Evolutionary conservation across 2,113 vertebrate species (phyloP).

Genomic region (Geothlypis trichas): DNA sequence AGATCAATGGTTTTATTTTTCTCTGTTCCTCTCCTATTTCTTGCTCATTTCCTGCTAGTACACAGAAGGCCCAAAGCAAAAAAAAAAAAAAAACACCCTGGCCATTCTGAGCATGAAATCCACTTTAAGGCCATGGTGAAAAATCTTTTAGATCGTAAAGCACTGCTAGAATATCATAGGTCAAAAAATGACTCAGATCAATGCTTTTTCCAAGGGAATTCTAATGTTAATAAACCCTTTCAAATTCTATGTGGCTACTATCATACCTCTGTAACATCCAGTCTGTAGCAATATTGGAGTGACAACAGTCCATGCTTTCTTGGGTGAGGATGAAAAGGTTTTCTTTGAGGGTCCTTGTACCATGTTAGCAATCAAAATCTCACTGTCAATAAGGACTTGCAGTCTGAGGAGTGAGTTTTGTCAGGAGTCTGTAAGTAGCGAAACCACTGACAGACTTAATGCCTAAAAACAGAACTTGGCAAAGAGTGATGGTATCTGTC

Average conservation of each 20-base stretch:
- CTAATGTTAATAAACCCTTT: background rate
- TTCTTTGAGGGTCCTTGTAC: background rate
- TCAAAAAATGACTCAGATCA: background rate
- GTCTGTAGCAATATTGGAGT: background rate
- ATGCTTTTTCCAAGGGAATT: background rate
- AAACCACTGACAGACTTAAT: background rate
- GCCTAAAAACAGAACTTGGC: background rate
- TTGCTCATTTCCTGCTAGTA: background rate
- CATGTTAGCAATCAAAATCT: background rate
- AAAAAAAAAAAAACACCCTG: background rate
- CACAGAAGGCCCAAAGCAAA: background rate
- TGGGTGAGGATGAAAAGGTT: background rate
- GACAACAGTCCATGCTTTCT: background rate
- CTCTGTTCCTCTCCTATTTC: background rate
- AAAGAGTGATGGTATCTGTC: accelerated
- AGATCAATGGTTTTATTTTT: background rate
- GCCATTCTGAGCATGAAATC: background rate
- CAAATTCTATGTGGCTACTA: background rate
- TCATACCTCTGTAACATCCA: background rate
- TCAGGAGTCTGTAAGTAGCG: background rate
- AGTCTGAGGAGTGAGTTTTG: background rate
- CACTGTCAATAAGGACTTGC: background rate
- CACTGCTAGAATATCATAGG: background rate
- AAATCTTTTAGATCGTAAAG: background rate
- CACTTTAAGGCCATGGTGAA: background rate